A percentile compares a stretch with the other conserved stretches of the same genome.
phyloP scores from a whole-genome alignment of 2,113 vertebrate genomes.

The Cynocephalus volans region DNA sequence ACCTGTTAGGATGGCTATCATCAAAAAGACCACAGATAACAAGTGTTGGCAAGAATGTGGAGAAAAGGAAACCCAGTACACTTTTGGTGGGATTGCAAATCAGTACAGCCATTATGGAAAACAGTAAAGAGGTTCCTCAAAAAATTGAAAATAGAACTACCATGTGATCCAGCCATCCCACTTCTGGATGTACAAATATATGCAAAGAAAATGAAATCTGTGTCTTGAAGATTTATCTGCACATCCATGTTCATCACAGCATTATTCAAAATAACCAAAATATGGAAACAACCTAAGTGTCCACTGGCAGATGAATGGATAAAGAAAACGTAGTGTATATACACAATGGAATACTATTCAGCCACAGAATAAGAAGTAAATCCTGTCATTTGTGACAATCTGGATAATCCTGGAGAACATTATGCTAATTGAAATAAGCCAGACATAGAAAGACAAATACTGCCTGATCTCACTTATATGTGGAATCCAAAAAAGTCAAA shows the following conservation, averaged over 20 bases:
- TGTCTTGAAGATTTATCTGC: background rate
- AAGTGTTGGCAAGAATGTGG: background rate
- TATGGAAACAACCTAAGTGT: too few species aligned
- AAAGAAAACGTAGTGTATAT: too few species aligned
- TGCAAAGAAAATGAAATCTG: background rate
- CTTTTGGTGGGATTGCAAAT: background rate
- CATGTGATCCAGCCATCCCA: background rate
- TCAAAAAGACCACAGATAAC: background rate
- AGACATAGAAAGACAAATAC: background rate
- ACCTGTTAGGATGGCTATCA: background rate
- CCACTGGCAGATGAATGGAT: background rate
- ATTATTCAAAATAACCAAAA: background rate
- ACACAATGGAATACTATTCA: too few species aligned
- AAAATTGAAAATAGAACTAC: background rate
- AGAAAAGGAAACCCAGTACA: background rate
- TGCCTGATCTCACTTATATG: background rate
- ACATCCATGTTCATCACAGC: background rate
- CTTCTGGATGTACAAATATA: too few species aligned
- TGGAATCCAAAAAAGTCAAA: background rate
- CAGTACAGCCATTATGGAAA: background rate
- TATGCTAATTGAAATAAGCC: background rate
- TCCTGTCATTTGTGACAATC: too few species aligned
- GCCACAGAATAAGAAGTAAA: too few species aligned
- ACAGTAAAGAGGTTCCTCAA: background rate
- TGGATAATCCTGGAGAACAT: too few species aligned